phyloP scores from a whole-genome alignment of 1,140 invertebrate species.

The Theocolax elegans region DNA sequence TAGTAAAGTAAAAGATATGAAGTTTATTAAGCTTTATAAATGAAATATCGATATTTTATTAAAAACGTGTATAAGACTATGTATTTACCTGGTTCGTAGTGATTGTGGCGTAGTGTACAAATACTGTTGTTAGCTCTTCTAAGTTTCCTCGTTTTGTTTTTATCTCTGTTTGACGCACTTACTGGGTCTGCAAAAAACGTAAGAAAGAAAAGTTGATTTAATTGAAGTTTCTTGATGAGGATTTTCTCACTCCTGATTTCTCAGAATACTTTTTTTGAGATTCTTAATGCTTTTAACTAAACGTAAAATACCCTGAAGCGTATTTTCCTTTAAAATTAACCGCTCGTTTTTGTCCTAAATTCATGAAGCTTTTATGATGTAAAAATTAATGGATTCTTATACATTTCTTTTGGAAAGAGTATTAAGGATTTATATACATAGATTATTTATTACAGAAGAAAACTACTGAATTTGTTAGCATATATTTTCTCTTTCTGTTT shows the following conservation, averaged over 20 bases:
- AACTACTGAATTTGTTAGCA: too few species aligned
- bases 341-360: not conserved
- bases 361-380: not conserved
- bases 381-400: too few species aligned
- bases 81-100: too few species aligned
- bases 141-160: too few species aligned
- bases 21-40: too few species aligned
- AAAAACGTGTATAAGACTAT: too few species aligned
- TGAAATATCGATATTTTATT: too few species aligned
- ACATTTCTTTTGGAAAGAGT: not conserved
- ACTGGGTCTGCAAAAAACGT: constrained; percentile 17
- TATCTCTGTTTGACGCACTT: not conserved
- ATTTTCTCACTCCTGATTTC: constrained; percentile 17
- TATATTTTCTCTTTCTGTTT: too few species aligned
- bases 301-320: not conserved
- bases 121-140: too few species aligned
- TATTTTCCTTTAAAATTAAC: not conserved
- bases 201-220: constrained; percentile 27
- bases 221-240: constrained; percentile 14
- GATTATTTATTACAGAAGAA: not conserved
- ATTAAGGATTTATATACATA: too few species aligned
- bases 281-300: not conserved
- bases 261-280: not conserved
- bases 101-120: too few species aligned
- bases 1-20: too few species aligned